Conservation (phyloP, 2,888 invertebrate species). For the Rhyacophila evoluta region DNA sequence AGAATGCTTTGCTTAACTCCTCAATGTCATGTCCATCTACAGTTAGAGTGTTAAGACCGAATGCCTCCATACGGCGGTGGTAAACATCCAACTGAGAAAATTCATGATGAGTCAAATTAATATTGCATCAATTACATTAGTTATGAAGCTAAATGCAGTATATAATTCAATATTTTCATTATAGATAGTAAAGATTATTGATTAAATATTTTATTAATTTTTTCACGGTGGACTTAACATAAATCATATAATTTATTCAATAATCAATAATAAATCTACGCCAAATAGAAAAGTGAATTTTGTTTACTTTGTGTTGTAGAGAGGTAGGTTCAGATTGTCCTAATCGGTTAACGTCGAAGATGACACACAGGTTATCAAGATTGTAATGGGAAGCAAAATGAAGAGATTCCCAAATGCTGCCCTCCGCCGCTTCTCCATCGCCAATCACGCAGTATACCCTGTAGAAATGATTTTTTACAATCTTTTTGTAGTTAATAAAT, state of each 20-base stretch:
- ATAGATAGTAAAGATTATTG: no score
- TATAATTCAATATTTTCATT: no score
- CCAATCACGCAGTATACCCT: constrained; percentile 97
- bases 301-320: constrained; percentile 84
- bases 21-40: constrained; percentile 98
- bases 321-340: constrained; percentile 98
- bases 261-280: no score
- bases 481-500: no score
- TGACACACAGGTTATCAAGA: constrained; percentile 95
- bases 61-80: constrained; percentile 86
- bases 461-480: no score
- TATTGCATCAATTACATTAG: no score
- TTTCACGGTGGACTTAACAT: no score
- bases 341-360: constrained; percentile 96
- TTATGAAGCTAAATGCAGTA: no score
- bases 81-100: constrained; percentile 77
- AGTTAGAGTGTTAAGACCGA: constrained; percentile 91
- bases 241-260: no score
- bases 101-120: no score
- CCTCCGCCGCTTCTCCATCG: constrained; percentile 98
- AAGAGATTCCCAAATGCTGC: constrained; percentile 97
- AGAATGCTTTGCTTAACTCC: constrained; percentile 89
- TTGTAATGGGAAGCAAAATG: constrained; percentile 96
- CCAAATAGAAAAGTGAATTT: no score
- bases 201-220: no score